Percentiles rank a stretch among this genome's conserved stretches.
Conservation (phyloP, 37 sponge, comb jelly and placozoan genomes). For the Cliona cf. orientalis region DNA sequence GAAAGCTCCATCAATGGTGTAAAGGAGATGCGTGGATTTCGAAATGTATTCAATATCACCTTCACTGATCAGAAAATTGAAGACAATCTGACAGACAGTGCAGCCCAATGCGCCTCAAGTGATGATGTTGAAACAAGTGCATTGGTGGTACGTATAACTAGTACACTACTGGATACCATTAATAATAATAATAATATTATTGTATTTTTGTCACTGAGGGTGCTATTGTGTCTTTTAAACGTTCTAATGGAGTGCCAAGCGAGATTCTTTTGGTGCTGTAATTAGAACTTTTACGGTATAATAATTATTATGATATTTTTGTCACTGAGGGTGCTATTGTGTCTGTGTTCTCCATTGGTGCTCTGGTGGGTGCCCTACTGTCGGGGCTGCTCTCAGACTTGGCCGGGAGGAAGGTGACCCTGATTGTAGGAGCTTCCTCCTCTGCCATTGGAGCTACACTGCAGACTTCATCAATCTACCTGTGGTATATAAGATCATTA, state of each 20-base stretch:
- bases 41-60: constrained; percentile 47
- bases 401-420: constrained; percentile 58
- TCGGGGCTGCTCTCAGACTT: constrained; percentile 69
- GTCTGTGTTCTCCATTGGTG: constrained; percentile 46
- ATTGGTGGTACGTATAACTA: constrained; percentile 41
- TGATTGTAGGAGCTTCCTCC: constrained; percentile 58
- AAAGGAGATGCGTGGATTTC: constrained; percentile 67
- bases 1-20: constrained; percentile 71
- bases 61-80: too few species aligned
- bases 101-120: neutral
- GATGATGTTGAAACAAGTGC: constrained; percentile 9
- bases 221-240: too few species aligned
- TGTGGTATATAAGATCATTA: constrained; percentile 50
- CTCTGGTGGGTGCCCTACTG: constrained; percentile 53
- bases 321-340: constrained; percentile 46
- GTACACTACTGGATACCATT: too few species aligned
- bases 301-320: too few species aligned
- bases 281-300: too few species aligned
- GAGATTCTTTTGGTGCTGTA: too few species aligned
- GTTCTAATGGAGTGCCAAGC: too few species aligned
- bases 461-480: constrained; percentile 49
- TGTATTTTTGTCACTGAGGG: too few species aligned
- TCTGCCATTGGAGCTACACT: constrained; percentile 64
- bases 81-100: neutral
- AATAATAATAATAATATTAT: too few species aligned